phyloP scores from a whole-genome alignment of 2,113 vertebrate genomes.

The Ovis canadensis region DNA sequence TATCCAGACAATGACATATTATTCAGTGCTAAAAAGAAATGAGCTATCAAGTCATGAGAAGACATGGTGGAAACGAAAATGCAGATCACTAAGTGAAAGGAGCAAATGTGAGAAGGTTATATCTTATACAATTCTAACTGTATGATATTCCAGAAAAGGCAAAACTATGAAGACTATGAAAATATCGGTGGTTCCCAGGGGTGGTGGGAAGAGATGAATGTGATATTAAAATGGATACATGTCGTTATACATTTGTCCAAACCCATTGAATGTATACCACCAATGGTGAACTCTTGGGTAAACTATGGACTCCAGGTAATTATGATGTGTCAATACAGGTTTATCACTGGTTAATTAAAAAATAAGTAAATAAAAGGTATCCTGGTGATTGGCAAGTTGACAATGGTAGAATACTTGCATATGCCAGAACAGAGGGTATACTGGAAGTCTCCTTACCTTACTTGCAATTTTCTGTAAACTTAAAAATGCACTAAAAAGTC shows the following conservation, averaged over 20 bases:
- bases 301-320: neutral
- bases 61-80: neutral
- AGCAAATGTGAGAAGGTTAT: neutral
- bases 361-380: neutral
- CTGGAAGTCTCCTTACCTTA: neutral
- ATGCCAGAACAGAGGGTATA: neutral
- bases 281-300: neutral
- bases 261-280: neutral
- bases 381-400: neutral
- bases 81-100: neutral
- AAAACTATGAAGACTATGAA: neutral
- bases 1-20: neutral
- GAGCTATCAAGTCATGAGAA: neutral
- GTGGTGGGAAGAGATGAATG: neutral
- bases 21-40: neutral
- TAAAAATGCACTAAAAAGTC: neutral
- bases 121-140: neutral
- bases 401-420: neutral
- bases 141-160: neutral
- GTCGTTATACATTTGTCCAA: neutral
- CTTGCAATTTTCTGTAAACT: neutral
- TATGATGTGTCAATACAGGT: neutral
- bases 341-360: neutral
- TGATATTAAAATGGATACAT: neutral
- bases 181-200: neutral